Evolutionary conservation across 2,888 invertebrate genomes (phyloP), one percentile per base, ranked within the genome.

Genomic region (Hanleya hanleyi): DNA sequence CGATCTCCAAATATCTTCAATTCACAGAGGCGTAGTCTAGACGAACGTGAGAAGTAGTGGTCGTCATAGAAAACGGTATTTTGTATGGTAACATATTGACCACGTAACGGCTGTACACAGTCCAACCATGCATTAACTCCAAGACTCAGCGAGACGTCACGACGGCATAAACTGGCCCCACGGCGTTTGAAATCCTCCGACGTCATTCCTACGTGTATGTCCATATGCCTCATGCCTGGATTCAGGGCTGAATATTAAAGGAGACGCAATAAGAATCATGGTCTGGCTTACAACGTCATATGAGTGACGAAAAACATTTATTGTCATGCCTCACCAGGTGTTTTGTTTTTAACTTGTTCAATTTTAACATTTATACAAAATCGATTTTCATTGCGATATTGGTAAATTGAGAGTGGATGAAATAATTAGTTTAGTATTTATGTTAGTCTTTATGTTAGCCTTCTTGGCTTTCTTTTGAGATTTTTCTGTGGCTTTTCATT

Each of bases 151-250:
- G 57, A 29, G 57, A 57, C 57, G 26, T 57, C 57, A 57, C 29
- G 57, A 4, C 57, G 57, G 32, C 57, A 57, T 29, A 57, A 32
- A 57, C 26, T 57, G 26, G 57, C 57, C 22, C 57, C 57, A 15
- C 57, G 22, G 26, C 15, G 4, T 57, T 57, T 57, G 26, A 57
- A 57, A 26, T 57, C 57, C 32, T 57, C 57, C 29, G 57, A 29
- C 9, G 57, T 57, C 57, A 57, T 57, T 29, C 57, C 57, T 15
- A 57, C 32, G 57, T 57, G 57, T 29, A 57, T 57, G 26, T 57
- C 57, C 15, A 57, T 22, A 26, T 57, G 57, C 2, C 57, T 22
- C 18, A 47, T 18, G 18, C 18, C 22, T 18, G 47, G 47, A 47
- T 47, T 22, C 18, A 22, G 18, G 22, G n/a, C 47, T 47, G 47